Percentiles rank a stretch among this genome's conserved stretches.
Conservation (phyloP, 2,888 invertebrate species). For the Dynastes hyllus region DNA sequence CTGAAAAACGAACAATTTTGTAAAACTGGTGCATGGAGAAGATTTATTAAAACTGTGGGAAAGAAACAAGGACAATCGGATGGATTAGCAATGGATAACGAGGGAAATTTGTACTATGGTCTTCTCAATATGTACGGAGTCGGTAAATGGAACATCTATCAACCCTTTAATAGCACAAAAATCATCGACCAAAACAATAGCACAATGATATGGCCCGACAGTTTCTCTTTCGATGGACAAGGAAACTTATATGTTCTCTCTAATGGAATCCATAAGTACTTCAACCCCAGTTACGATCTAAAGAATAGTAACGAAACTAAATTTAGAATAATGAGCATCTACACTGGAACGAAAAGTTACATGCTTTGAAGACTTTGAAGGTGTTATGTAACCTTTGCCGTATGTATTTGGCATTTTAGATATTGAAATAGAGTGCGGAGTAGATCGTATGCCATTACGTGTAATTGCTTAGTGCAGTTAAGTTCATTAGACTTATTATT, state of each 20-base stretch:
- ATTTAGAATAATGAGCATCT: slow-evolving; percentile 77
- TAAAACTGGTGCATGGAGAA: slow-evolving; percentile 62
- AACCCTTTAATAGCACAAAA: slow-evolving; percentile 73
- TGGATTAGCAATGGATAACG: slow-evolving; percentile 81
- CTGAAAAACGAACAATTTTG: slow-evolving; percentile 75
- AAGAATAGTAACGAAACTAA: slow-evolving; percentile 71
- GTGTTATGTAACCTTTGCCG: background rate
- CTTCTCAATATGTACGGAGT: slow-evolving; percentile 79
- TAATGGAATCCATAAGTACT: slow-evolving; percentile 75
- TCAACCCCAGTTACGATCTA: slow-evolving; percentile 71
- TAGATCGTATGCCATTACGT: background rate
- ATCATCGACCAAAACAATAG: slow-evolving; percentile 79
- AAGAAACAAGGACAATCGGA: slow-evolving; percentile 79
- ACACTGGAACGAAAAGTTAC: slow-evolving; percentile 77
- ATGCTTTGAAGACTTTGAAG: slow-evolving; percentile 65
- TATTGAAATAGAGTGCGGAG: slow-evolving; percentile 15
- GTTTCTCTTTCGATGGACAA: slow-evolving; percentile 77
- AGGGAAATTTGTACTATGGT: slow-evolving; percentile 79
- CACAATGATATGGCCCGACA: slow-evolving; percentile 81
- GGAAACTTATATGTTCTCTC: slow-evolving; percentile 74
- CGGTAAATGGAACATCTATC: slow-evolving; percentile 78
- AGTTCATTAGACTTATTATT: slow-evolving; percentile 34
- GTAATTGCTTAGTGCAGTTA: slow-evolving; percentile 28
- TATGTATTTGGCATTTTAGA: slow-evolving; percentile 11
- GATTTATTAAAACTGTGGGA: slow-evolving; percentile 74